A percentile compares a stretch with the other conserved stretches of the same genome.
Conservation (phyloP, 2,113 vertebrate species). For the Dipodomys ordii region DNA sequence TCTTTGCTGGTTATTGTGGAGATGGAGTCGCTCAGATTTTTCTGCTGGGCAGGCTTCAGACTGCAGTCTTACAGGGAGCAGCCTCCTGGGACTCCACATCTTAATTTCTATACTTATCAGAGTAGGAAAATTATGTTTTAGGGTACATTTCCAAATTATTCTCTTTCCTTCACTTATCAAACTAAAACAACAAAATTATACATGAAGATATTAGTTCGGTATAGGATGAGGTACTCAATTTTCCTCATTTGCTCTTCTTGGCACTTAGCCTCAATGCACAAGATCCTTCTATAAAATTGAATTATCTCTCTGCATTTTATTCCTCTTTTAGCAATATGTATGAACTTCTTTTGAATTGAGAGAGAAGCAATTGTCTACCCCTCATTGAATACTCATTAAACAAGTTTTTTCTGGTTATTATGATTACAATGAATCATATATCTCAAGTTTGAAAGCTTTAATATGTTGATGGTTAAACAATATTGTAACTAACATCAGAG, state of each 20-base stretch:
- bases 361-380: not conserved
- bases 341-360: not conserved
- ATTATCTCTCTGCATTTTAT: not conserved
- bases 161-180: not conserved
- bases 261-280: not conserved
- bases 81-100: not conserved
- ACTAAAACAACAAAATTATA: not conserved
- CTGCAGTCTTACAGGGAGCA: no score
- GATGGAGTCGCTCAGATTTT: no score
- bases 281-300: not conserved
- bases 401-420: not conserved
- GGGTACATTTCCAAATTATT: not conserved
- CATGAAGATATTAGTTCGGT: not conserved
- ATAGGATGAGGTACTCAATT: not conserved
- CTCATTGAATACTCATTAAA: not conserved
- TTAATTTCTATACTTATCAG: not conserved
- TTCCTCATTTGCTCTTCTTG: not conserved
- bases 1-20: no score
- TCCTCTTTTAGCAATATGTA: not conserved
- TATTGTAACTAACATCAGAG: not conserved
- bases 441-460: not conserved
- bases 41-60: no score
- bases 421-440: not conserved
- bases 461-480: conserved; percentile 5
- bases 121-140: not conserved